phyloP scores from a whole-genome alignment of 2,797 vertebrate species.

The Enteromius anoplus region DNA sequence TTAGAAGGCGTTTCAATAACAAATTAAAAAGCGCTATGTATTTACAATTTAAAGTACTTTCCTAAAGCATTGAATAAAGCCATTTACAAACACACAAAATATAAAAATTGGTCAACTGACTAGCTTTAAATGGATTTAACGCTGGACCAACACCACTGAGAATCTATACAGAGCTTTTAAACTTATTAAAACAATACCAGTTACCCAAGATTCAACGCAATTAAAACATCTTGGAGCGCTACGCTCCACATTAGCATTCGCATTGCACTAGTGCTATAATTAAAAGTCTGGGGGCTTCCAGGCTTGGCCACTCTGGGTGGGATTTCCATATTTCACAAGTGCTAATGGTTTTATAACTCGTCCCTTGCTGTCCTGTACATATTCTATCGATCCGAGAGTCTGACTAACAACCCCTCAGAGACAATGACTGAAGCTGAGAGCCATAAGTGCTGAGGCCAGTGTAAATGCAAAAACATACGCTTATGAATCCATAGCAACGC shows the following conservation, averaged over 20 bases:
- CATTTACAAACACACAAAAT: constrained; percentile 35
- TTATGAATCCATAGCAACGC: constrained; percentile 1
- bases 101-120: not conserved
- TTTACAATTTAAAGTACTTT: constrained; percentile 11
- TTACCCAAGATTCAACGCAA: not conserved
- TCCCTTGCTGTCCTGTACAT: constrained; percentile 52
- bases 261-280: constrained; percentile 40
- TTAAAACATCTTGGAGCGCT: not conserved
- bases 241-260: constrained; percentile 40
- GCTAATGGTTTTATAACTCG: constrained; percentile 49
- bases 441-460: constrained; percentile 29
- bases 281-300: constrained; percentile 52
- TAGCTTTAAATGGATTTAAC: constrained; percentile 4
- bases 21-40: not conserved
- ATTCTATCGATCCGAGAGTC: constrained; percentile 56
- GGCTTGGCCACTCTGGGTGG: constrained; percentile 18
- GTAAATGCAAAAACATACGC: constrained; percentile 17
- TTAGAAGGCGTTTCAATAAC: not conserved
- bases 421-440: constrained; percentile 33
- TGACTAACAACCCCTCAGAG: constrained; percentile 53
- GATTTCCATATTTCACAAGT: constrained; percentile 61
- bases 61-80: constrained; percentile 24
- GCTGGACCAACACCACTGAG: constrained; percentile 11
- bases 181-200: constrained; percentile 9
- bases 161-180: not conserved